These are phyloP conservation scores for Leptopilina syphax DNA, from an alignment of 2,888 invertebrate species.

Conservation along the genomic window DNA sequence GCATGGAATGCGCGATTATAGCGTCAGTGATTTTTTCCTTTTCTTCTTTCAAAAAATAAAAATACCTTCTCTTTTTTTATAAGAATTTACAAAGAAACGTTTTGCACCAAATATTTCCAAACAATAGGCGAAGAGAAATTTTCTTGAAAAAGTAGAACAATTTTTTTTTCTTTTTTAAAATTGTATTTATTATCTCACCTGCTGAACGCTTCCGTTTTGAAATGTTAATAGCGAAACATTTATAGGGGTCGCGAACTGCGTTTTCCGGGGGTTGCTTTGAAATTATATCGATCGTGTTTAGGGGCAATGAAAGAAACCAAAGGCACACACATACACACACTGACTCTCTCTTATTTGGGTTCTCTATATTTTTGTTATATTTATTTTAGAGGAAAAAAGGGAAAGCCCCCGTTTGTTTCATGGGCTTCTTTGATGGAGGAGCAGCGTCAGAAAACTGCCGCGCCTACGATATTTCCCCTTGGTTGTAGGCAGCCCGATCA, in stretches of 20 bases:
- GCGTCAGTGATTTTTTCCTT: conserved; percentile 1
- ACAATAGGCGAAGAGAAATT: conserved; percentile 1
- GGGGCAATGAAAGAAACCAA: conserved; percentile 39
- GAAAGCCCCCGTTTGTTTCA: conserved; percentile 41
- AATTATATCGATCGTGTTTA: conserved; percentile 58
- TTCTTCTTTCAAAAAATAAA: not conserved
- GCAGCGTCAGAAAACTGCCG: conserved; percentile 71
- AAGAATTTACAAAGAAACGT: not conserved
- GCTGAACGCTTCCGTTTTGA: conserved; percentile 49
- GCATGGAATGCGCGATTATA: not conserved
- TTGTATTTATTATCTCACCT: conserved; percentile 43
- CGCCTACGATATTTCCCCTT: conserved; percentile 65
- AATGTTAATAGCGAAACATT: conserved; percentile 17
- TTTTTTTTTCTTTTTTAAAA: too few relatives aligned
- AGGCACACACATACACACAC: conserved; percentile 3
- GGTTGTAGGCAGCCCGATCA: conserved; percentile 43
- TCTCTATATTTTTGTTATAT: too few relatives aligned
- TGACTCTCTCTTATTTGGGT: too few relatives aligned
- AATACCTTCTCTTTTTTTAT: not conserved
- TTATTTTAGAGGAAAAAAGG: not conserved
- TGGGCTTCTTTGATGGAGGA: conserved; percentile 58
- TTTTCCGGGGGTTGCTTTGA: conserved; percentile 29
- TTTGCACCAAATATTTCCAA: conserved; percentile 10
- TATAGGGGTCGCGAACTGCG: conserved; percentile 17
- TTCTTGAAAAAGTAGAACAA: not conserved